phyloP scores from a whole-genome alignment of 2,888 invertebrate genomes.

The Drosophila macrospina region DNA sequence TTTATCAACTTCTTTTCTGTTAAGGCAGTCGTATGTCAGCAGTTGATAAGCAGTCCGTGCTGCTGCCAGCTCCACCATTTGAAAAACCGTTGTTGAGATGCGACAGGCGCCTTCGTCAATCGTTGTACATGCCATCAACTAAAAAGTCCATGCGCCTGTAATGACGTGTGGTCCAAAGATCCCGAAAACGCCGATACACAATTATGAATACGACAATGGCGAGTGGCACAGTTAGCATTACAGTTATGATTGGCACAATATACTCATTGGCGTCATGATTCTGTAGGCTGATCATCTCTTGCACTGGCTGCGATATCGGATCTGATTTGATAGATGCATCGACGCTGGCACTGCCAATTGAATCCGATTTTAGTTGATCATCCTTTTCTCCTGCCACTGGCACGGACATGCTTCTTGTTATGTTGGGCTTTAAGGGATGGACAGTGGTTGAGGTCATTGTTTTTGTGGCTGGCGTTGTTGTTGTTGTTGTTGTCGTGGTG shows the following conservation, averaged over 20 bases:
- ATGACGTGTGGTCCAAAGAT: constrained; percentile 94
- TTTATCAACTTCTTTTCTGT: constrained; percentile 39
- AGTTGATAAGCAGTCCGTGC: constrained; percentile 7
- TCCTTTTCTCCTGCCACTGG: constrained; percentile 46
- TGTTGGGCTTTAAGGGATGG: constrained; percentile 86
- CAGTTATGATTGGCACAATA: constrained; percentile 90
- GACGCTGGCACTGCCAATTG: constrained; percentile 3
- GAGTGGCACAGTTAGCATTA: constrained; percentile 90
- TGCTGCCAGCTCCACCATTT: neutral
- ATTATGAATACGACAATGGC: constrained; percentile 89
- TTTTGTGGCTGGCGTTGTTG: constrained; percentile 42
- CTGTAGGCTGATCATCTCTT: constrained; percentile 64
- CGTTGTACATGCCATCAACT: constrained; percentile 95
- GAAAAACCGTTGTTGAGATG: neutral
- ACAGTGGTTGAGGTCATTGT: constrained; percentile 72
- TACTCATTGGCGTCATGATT: constrained; percentile 87
- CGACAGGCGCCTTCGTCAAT: constrained; percentile 85
- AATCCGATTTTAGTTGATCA: constrained; percentile 14
- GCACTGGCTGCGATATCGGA: constrained; percentile 60
- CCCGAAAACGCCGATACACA: constrained; percentile 90
- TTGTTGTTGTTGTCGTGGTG: constrained; percentile 10
- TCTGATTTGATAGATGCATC: constrained; percentile 6
- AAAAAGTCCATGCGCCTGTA: constrained; percentile 95
- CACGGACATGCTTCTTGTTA: constrained; percentile 85
- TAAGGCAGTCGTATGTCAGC: constrained; percentile 26